Percentiles rank a stretch among this genome's conserved stretches.
Conservation (phyloP, 2,888 invertebrate species). For the Macaria notata region DNA sequence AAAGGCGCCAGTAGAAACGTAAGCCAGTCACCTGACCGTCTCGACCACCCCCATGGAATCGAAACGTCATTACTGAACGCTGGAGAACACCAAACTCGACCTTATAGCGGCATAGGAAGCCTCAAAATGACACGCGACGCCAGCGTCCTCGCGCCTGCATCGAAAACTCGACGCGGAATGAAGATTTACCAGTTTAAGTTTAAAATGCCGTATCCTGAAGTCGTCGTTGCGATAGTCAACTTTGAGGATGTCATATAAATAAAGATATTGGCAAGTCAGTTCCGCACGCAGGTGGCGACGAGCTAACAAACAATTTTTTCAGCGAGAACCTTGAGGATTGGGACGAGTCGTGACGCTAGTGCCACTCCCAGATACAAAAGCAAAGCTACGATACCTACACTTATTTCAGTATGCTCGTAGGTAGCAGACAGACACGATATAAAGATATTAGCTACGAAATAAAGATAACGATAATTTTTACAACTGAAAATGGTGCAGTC, state of each 20-base stretch:
- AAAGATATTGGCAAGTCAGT: conserved; percentile 12
- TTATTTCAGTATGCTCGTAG: too few species aligned
- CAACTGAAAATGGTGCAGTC: background rate
- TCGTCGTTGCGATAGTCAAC: conserved; percentile 28
- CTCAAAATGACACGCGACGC: conserved; percentile 19
- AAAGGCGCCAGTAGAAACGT: conserved; percentile 62
- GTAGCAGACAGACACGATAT: too few species aligned
- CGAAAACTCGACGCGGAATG: conserved; percentile 39
- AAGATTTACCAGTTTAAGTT: conserved; percentile 51
- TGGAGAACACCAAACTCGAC: conserved; percentile 34
- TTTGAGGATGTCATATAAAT: conserved; percentile 22
- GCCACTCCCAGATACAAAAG: conserved; percentile 39
- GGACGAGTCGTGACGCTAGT: conserved; percentile 35
- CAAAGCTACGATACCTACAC: conserved; percentile 16
- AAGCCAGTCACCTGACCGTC: conserved; percentile 67
- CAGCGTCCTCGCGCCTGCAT: conserved; percentile 5
- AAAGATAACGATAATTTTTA: conserved; percentile 5
- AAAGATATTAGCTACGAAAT: background rate
- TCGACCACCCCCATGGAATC: conserved; percentile 34
- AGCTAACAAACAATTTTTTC: conserved; percentile 25
- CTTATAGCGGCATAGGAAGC: conserved; percentile 24
- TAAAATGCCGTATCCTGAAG: conserved; percentile 38
- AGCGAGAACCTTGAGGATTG: conserved; percentile 30
- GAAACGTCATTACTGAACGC: conserved; percentile 23
- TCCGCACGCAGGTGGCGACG: conserved; percentile 5